phyloP scores from a whole-genome alignment of 2,113 vertebrate genomes.

The Saccopteryx bilineata region DNA sequence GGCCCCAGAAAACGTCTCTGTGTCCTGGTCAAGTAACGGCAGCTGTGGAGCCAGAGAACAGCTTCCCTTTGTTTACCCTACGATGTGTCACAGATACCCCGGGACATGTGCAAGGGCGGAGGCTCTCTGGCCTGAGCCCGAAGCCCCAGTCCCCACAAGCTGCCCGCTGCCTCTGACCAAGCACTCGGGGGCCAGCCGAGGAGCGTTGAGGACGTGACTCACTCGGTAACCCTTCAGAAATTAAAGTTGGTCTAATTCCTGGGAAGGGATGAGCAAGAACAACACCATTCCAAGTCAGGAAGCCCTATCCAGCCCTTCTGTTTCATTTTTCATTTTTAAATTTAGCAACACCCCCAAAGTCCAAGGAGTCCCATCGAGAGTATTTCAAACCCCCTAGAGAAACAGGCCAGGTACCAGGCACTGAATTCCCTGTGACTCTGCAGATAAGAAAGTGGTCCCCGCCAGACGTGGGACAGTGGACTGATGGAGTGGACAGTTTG shows the following conservation, averaged over 20 bases:
- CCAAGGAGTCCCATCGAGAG: background rate
- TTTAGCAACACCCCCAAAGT: background rate
- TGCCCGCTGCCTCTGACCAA: background rate
- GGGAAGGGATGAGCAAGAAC: background rate
- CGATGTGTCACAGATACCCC: background rate
- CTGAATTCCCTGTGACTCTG: background rate
- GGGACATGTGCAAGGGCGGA: background rate
- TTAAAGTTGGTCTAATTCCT: background rate
- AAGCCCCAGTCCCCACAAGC: background rate
- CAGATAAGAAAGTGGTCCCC: background rate
- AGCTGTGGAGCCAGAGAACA: background rate
- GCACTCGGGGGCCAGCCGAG: background rate
- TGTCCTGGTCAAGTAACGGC: background rate
- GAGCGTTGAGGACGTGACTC: background rate
- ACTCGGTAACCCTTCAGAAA: background rate
- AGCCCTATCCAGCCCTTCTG: background rate
- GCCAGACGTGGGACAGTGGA: background rate
- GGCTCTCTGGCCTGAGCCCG: background rate
- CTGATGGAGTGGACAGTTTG: rapidly evolving
- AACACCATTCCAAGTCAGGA: background rate
- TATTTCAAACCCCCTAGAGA: background rate
- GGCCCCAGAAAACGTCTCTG: background rate
- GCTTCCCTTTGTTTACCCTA: background rate
- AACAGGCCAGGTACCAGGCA: background rate
- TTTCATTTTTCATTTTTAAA: background rate